Evolutionary conservation across 2,797 vertebrate genomes (phyloP), one percentile per base, ranked within the genome.

Genomic region (Pantherophis vulpinus): DNA sequence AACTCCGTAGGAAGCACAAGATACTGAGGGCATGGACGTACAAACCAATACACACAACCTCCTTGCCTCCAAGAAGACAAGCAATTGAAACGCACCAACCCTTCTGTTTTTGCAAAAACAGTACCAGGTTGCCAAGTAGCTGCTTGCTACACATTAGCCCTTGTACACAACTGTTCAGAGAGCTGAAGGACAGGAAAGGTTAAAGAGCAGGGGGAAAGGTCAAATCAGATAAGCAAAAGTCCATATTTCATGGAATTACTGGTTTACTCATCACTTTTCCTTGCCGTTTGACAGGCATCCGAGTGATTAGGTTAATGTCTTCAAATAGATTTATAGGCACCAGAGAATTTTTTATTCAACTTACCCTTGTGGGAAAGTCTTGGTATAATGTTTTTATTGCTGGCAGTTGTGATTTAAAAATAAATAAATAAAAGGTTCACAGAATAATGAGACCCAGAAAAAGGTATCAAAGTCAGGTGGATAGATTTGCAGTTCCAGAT

Each of bases 241-340:
- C 93, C 94, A 54, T 96, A 96, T 96, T 97, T 97, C 94, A 96
- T 74, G 93, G 90, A 96, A 97, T 96, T 96, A 96, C 93, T 97
- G 94, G 95, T 97, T 97, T 94, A 96, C 91, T 97, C 97, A 97
- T 90, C 94, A 94, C 90, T 95, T 97, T 96, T 86, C 59, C 90
- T 96, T 95, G 92, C 94, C 79, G 86, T 96, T 91, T 97, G 96
- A 96, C 95, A 96, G 94, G 90, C 92, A 95, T 79, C 16, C 3
- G 51, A 92, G 51, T 97, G 93, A 97, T 97, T 95, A 96, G 92
- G 90, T 97, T 97, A 97, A 97, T 93, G 94, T 92, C 93, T 97
- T 95, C 94, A 95, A 95, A 96, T 92, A 95, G 95, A 97, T 97
- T 97, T 97, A 96, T 94, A 94, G 95, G 51, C 94, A 95, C 89